Evolutionary conservation across 2,888 invertebrate genomes (phyloP).

Genomic region (Catotricha subobsoleta): DNA sequence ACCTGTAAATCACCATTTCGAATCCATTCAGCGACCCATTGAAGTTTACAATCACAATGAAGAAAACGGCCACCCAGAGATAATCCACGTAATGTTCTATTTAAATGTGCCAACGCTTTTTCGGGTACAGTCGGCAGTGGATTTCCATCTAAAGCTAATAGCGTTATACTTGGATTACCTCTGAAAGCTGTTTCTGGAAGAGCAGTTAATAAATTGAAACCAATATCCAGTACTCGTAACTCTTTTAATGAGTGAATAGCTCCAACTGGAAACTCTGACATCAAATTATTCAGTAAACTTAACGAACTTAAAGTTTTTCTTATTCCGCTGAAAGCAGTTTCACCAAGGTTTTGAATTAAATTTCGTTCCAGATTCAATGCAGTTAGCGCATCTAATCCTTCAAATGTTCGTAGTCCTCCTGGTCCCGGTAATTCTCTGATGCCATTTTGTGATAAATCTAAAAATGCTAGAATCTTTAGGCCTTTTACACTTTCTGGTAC

Average conservation of each 20-base stretch:
- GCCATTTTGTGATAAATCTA: conserved; percentile 78
- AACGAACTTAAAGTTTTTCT: conserved; percentile 69
- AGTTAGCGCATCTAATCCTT: conserved; percentile 62
- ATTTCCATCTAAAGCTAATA: conserved; percentile 80
- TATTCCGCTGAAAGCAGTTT: conserved; percentile 61
- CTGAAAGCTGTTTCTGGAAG: conserved; percentile 63
- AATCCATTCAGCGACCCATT: conserved; percentile 86
- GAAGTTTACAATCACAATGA: conserved; percentile 71
- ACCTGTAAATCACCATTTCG: conserved; percentile 69
- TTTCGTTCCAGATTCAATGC: conserved; percentile 79
- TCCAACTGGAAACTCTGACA: conserved; percentile 69
- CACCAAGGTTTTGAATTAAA: conserved; percentile 57
- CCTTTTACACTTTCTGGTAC: conserved; percentile 66
- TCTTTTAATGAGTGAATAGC: conserved; percentile 62
- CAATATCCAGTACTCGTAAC: conserved; percentile 75
- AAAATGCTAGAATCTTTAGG: conserved; percentile 61
- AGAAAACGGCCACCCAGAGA: conserved; percentile 77
- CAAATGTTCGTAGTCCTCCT: conserved; percentile 47
- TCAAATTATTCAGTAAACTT: conserved; percentile 72
- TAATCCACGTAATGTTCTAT: conserved; percentile 64
- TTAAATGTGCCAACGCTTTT: conserved; percentile 57
- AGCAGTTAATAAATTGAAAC: conserved; percentile 73
- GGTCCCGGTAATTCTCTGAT: conserved; percentile 61
- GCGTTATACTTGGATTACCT: conserved; percentile 66
- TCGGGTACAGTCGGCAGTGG: conserved; percentile 70